These are phyloP conservation scores for Aleiodes leptofemur DNA, from an alignment of 2,888 invertebrate genomes.

Conservation along the genomic window DNA sequence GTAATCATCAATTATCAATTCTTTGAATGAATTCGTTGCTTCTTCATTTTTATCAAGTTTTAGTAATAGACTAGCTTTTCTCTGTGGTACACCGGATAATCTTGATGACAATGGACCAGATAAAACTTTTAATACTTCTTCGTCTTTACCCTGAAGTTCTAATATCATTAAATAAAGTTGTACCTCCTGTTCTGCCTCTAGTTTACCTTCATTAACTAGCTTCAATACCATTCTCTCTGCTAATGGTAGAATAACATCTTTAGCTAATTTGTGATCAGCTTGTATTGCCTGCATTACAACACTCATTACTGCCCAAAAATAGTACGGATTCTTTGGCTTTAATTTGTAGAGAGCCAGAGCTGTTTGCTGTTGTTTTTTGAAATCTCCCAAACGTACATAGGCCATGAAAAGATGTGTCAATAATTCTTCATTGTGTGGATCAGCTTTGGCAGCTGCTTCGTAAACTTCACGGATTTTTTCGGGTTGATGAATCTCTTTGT, in stretches of 20 bases:
- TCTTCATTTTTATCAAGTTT: slow-evolving; percentile 86
- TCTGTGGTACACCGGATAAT: slow-evolving; percentile 76
- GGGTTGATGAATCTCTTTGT: slow-evolving; percentile 92
- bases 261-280: slow-evolving; percentile 74
- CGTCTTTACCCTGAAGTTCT: slow-evolving; percentile 87
- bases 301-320: slow-evolving; percentile 99
- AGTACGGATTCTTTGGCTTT: slow-evolving; percentile 95
- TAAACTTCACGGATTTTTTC: slow-evolving; percentile 92
- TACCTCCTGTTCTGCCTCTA: slow-evolving; percentile 96
- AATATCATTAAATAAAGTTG: slow-evolving; percentile 92
- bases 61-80: slow-evolving; percentile 85
- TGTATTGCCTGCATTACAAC: slow-evolving; percentile 90
- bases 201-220: slow-evolving; percentile 89
- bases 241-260: slow-evolving; percentile 86
- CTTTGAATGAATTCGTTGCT: slow-evolving; percentile 85
- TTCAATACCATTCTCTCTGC: slow-evolving; percentile 94
- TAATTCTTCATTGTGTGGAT: slow-evolving; percentile 93
- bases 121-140: slow-evolving; percentile 88
- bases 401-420: slow-evolving; percentile 97
- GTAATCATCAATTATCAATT: slow-evolving; percentile 84
- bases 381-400: slow-evolving; percentile 92
- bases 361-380: slow-evolving; percentile 91
- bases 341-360: slow-evolving; percentile 94
- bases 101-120: slow-evolving; percentile 81
- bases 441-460: slow-evolving; percentile 90